phyloP scores from a whole-genome alignment of 2,888 invertebrate species.

The Cataglyphis altisquamis region DNA sequence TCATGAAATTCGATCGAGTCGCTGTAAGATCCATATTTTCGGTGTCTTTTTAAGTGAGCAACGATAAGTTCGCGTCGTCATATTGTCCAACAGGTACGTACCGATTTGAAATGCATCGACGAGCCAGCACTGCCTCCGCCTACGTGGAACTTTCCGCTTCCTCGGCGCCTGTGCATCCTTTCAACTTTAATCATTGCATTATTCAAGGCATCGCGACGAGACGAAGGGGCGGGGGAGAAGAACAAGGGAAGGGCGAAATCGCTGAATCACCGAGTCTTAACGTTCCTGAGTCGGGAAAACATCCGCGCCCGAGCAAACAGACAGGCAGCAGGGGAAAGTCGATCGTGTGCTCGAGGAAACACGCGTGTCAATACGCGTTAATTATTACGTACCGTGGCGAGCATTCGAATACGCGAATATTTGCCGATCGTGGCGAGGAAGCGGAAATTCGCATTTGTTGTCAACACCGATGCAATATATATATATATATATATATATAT shows the following conservation, averaged over 20 bases:
- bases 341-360: constrained; percentile 47
- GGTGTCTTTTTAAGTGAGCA: background rate
- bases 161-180: background rate
- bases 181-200: constrained; percentile 60
- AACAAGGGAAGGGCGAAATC: constrained; percentile 18
- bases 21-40: background rate
- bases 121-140: background rate
- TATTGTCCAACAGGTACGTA: constrained; percentile 28
- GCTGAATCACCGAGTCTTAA: constrained; percentile 31
- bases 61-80: background rate
- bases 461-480: constrained; percentile 42
- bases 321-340: constrained; percentile 2
- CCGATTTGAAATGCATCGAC: constrained; percentile 27
- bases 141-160: constrained; percentile 11
- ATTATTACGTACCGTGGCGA: constrained; percentile 62
- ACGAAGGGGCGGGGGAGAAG: background rate
- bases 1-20: background rate
- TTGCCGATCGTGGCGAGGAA: constrained; percentile 55
- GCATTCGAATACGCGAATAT: constrained; percentile 55
- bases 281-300: constrained; percentile 48
- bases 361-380: constrained; percentile 70
- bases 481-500: background rate
- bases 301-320: constrained; percentile 42
- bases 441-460: constrained; percentile 51
- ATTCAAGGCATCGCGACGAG: constrained; percentile 51